Evolutionary conservation across 92 coral and sea anemone species (phyloP), one percentile per base, ranked within the genome.

Genomic region (Bergia sp.): DNA sequence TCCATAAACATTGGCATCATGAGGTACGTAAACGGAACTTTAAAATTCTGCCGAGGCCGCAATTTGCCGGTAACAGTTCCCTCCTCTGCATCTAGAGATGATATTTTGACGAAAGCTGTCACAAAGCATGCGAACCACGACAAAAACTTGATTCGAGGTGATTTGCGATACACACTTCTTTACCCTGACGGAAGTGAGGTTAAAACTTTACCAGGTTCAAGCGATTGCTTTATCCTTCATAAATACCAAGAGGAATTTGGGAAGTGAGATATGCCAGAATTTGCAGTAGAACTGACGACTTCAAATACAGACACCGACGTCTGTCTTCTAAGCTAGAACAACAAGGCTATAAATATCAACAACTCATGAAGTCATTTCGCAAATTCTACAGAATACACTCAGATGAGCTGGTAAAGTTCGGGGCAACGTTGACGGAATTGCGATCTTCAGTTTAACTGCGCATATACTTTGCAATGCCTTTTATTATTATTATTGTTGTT

Each of bases 181-280:
- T 84, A 84, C 87, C 81, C 88, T 0, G 88, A 89, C 20, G 77
- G 83, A 18, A 67, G 82, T 4, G 89, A 89, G 11, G 76, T 89
- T 11, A 72, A 82, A 83, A 82, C 75, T 5, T 74, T 87, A 37
- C 89, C 89, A 15, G 85, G 73, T 10, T 18, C 65, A 45, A 61
- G 16, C 29, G 89, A 87, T 55, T 5, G 71, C 43, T 89, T 89
- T 20, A 44, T 71, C 50, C 92, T 89, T 18, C 37, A 74, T 18
- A 84, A 41, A 77, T 89, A 85, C 85, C 85, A 89, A 55, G 85
- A 89, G 23, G 85, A 85, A 65, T 16, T 65, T 18, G 72, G 72
- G 72, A 88, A 88, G 84, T 65, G n/a, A n/a, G n/a, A n/a, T n/a
- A n/a, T n/a, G n/a, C n/a, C n/a, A n/a, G n/a, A n/a, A n/a, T n/a